Evolutionary conservation across 2,888 invertebrate genomes (phyloP).

Genomic region (Drosophila recens): DNA sequence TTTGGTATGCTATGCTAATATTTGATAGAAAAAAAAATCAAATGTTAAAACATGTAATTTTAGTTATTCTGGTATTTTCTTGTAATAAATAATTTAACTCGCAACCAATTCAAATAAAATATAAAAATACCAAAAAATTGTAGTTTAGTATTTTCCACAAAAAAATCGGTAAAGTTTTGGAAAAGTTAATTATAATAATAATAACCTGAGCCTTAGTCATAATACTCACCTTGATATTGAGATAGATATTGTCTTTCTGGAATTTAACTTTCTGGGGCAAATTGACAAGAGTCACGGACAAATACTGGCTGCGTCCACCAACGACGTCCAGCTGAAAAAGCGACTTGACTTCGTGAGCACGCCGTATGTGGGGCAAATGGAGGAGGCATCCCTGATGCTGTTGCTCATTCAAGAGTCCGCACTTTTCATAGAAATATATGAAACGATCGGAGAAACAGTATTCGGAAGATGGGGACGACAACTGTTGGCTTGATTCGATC

Average conservation of each 20-base stretch:
- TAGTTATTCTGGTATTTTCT: no score
- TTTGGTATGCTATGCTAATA: no score
- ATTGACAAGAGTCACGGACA: slow-evolving; percentile 75
- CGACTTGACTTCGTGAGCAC: slow-evolving; percentile 53
- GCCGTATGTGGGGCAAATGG: slow-evolving; percentile 55
- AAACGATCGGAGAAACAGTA: slow-evolving; percentile 66
- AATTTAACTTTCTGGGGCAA: slow-evolving; percentile 68
- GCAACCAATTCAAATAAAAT: no score
- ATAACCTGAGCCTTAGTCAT: not conserved
- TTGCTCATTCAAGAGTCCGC: slow-evolving; percentile 50
- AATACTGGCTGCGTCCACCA: slow-evolving; percentile 67
- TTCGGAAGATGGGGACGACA: slow-evolving; percentile 71
- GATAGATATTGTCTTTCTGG: slow-evolving; percentile 69
- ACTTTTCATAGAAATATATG: slow-evolving; percentile 77
- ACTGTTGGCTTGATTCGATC: slow-evolving; percentile 72
- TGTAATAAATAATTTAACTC: no score
- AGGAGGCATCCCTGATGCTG: slow-evolving; percentile 47
- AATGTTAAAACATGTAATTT: no score
- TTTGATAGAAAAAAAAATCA: no score
- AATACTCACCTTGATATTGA: slow-evolving; percentile 72
- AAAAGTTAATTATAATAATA: not conserved
- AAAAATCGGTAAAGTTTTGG: no score
- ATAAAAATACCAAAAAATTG: no score
- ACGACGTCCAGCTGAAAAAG: slow-evolving; percentile 71
- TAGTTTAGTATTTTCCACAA: no score